Evolutionary conservation across 2,888 invertebrate genomes (phyloP), one percentile per base, ranked within the genome.

Genomic region (Leucoma salicis): DNA sequence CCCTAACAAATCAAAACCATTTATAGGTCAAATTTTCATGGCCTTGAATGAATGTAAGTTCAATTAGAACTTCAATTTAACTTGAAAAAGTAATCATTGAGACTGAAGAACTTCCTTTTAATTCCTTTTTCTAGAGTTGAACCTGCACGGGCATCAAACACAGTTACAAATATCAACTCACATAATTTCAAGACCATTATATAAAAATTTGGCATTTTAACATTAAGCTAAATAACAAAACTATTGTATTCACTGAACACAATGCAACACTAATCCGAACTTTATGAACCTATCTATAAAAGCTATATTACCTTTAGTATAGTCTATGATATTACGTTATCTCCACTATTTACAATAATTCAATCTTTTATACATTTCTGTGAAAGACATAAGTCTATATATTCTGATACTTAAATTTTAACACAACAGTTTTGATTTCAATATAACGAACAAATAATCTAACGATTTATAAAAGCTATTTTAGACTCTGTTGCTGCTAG

Each of bases 191-290:
- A 42, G 33, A 29, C 34, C 24, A 37, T 35, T 8, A 44, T 16
- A 31, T 29, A 42, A 42, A 44, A 55, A 48, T 63, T 60, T 60
- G 63, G 59, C 59, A 60, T 63, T 35, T 35, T 11, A 34, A 54
- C 39, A 46, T 44, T 37, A 38, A 32, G 38, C 16, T 18, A 18
- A 31, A 35, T 31, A 35, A 10, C 18, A 46, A 42, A 35, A 24
- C 35, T 40, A n/a, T 14, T 36, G 35, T 15, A 38, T 11, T 38
- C 31, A 14, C 29, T 41, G 42, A 53, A 47, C 37, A 46, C 36
- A 33, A 28, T 11, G 28, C 35, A 35, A 49, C 15, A 31, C 16
- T 42, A 55, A 31, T 43, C 37, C 48, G 49, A 48, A 53, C 49
- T 43, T 45, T 53, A 55, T 31, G 4, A 4, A 0, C 7, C 36